Percentiles rank a stretch among this genome's conserved stretches.
Evolutionary conservation across 2,113 vertebrate genomes (phyloP).

Genomic region (Panthera leo): DNA sequence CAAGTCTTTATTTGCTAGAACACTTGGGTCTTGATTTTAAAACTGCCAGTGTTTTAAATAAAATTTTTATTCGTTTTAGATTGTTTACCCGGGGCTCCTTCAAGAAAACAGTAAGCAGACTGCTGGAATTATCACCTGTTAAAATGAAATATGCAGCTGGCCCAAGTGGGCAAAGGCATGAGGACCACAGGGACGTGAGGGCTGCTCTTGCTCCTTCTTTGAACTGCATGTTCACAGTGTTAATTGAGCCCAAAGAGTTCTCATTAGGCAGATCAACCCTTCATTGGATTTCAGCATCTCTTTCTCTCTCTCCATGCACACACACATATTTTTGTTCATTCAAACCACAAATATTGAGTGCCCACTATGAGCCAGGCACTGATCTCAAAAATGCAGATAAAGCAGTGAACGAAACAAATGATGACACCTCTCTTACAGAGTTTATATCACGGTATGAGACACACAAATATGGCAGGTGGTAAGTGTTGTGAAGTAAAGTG

Average conservation of each 20-base stretch:
- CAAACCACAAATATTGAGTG: not conserved
- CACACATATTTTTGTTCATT: not conserved
- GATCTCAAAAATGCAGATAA: not conserved
- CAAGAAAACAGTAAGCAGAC: not conserved
- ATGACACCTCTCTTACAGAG: not conserved
- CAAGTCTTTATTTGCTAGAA: not conserved
- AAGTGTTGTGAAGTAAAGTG: not conserved
- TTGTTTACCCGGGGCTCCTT: not conserved
- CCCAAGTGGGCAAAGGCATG: not conserved
- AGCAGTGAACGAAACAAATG: not conserved
- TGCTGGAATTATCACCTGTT: not conserved
- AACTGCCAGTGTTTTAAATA: not conserved
- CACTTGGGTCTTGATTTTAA: not conserved
- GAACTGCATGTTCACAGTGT: not conserved
- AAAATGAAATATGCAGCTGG: not conserved
- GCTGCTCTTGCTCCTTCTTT: not conserved
- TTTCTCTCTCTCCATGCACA: not conserved
- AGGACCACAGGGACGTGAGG: not conserved
- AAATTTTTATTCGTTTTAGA: not conserved
- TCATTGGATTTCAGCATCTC: not conserved
- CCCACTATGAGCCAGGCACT: not conserved
- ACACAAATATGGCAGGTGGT: not conserved
- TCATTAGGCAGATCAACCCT: not conserved
- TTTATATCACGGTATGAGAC: fast-evolving
- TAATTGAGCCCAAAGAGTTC: not conserved